Base-by-base conservation (phyloP, 2,888 invertebrate species). In the Catocala fraxini region DNA sequence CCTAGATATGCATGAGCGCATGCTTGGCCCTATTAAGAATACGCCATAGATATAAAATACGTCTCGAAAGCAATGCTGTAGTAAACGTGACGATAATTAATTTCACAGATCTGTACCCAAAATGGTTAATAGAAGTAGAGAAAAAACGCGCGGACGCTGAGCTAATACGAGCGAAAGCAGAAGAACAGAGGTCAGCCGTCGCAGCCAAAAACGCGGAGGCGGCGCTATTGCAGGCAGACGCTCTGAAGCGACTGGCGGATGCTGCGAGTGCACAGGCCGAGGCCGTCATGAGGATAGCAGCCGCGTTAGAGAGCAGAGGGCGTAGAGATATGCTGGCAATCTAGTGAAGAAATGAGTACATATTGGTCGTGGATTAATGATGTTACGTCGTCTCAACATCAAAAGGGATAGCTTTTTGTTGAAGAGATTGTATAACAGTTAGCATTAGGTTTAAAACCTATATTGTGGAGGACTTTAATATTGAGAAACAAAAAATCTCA, bases 61-160 rank as follows among this genome's bases (percentile, higher is more conserved):
- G 25, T 25, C 25, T 25, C 25, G 25, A 25, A 25, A 25, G 25
- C 25, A 25, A 25, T 25, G 25, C 25, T 25, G 25, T 25, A 25
- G 9, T 39, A 39, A 39, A 39, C 9, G 6, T 39, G 9, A 39
- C 9, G 6, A 39, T 9, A 9, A 35, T 51, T 35, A 10, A 35
- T 53, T 59, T 65, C 57, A 41, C 63, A 90, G 91, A 81, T 63
- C 64, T 91, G 3, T 90, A 89, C 58, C 92, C 90, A 11, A 84
- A 89, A 79, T 91, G 90, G 91, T 62, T 91, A 9, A 84, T 90
- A 80, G 86, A 89, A 59, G 84, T 91, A 2, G 92, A 91, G 63
- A 86, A 87, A 60, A 90, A 89, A 56, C 82, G 91, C 0, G 88
- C 89, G 0, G 87, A 90, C 2, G 89, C 90, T 0, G 92, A 91